Evolutionary conservation across 2,888 invertebrate genomes (phyloP).

Genomic region (Xestia rhomboidea): DNA sequence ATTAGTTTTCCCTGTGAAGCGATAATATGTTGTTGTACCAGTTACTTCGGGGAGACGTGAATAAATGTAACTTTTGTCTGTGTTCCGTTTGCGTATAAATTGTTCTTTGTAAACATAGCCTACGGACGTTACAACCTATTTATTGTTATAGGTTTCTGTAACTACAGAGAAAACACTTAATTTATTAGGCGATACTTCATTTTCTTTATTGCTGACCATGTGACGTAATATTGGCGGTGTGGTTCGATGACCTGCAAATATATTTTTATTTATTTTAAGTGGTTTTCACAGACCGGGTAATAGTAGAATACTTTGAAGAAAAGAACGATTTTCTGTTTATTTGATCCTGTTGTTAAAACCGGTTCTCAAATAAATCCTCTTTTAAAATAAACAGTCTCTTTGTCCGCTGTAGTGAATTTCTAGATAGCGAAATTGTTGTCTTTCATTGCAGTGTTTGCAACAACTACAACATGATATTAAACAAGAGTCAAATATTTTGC

Average conservation of each 20-base stretch:
- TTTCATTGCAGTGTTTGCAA: conserved; percentile 39
- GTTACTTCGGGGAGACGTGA: conserved; percentile 9
- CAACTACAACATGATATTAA: conserved; percentile 38
- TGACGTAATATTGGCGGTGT: conserved; percentile 43
- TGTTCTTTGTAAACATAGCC: conserved; percentile 26
- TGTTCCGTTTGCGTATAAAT: conserved; percentile 26
- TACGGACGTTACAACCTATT: conserved; percentile 33
- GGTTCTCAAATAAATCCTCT: conserved; percentile 54
- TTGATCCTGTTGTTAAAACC: conserved; percentile 57
- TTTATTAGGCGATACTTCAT: conserved; percentile 41
- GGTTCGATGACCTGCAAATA: conserved; percentile 34
- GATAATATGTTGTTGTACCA: conserved; percentile 8
- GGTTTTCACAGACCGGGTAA: not conserved
- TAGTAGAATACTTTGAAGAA: conserved; percentile 4
- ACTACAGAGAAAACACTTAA: conserved; percentile 35
- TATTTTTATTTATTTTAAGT: conserved; percentile 21
- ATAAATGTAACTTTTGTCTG: conserved; percentile 44
- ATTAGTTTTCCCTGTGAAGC: conserved; percentile 30
- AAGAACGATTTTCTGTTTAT: conserved; percentile 35
- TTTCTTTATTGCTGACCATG: conserved; percentile 39
- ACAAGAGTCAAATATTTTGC: conserved; percentile 48
- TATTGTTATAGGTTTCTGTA: conserved; percentile 37
- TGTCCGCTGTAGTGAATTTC: conserved; percentile 34
- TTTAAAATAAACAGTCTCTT: conserved; percentile 49
- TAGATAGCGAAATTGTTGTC: conserved; percentile 32